Evolutionary conservation across 1,140 invertebrate species (phyloP).

Genomic region (Apis mellifera): DNA sequence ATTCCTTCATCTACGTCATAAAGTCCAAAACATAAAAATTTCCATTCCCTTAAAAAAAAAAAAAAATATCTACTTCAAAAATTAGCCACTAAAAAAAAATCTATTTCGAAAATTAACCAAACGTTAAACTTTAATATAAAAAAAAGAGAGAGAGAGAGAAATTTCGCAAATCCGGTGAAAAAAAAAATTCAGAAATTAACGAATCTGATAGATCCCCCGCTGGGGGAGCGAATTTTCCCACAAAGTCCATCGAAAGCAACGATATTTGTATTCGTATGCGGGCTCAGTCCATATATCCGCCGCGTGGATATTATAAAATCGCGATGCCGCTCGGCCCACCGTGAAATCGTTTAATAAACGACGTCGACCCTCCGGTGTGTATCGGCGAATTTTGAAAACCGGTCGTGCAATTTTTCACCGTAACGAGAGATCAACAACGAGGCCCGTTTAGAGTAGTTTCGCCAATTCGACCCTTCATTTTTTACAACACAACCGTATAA

Average conservation of each 20-base stretch:
- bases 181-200: not conserved
- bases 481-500: too few relatives aligned
- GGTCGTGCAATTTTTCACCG: slow-evolving; percentile 29
- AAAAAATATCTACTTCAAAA: too few relatives aligned
- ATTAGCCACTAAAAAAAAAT: too few relatives aligned
- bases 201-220: not conserved
- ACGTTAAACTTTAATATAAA: too few relatives aligned
- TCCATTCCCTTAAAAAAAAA: too few relatives aligned
- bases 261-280: slow-evolving; percentile 3
- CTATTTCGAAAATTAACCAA: too few relatives aligned
- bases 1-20: too few relatives aligned
- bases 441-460: not conserved
- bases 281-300: not conserved
- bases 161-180: not conserved
- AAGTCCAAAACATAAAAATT: too few relatives aligned
- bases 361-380: slow-evolving; percentile 12
- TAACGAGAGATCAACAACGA: not conserved
- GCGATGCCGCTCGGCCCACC: slow-evolving; percentile 17
- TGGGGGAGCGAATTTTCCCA: not conserved
- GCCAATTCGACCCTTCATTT: not conserved
- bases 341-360: slow-evolving; percentile 45
- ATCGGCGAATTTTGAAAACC: slow-evolving; percentile 24
- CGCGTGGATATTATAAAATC: slow-evolving; percentile 31
- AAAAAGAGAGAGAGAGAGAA: too few relatives aligned
- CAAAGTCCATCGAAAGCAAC: not conserved